These are phyloP conservation scores for Nebria salina DNA, from an alignment of 2,888 invertebrate species.

Conservation along the genomic window DNA sequence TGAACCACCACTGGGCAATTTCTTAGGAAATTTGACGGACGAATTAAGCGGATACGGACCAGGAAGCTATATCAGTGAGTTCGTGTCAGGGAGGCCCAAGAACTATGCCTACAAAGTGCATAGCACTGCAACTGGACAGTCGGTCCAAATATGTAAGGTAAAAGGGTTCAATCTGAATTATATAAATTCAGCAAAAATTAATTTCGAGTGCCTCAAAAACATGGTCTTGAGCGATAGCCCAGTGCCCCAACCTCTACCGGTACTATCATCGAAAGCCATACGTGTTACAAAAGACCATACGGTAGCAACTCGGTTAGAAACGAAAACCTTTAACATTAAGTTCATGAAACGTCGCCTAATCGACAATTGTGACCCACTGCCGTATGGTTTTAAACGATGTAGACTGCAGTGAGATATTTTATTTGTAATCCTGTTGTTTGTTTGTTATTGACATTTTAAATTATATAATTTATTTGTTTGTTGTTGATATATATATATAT, in stretches of 20 bases:
- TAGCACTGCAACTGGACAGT: constrained; percentile 23
- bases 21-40: no score
- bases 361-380: background rate
- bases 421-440: no score
- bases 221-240: background rate
- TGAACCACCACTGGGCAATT: no score
- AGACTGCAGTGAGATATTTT: no score
- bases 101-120: constrained; percentile 39
- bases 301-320: no score
- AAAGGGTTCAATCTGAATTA: constrained; percentile 48
- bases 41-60: no score
- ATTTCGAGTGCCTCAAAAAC: constrained; percentile 43
- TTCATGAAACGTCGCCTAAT: constrained; percentile 20
- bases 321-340: constrained; percentile 21
- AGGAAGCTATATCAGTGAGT: constrained; percentile 50
- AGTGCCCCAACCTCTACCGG: background rate
- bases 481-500: no score
- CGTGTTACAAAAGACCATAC: no score
- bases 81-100: constrained; percentile 49
- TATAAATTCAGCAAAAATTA: constrained; percentile 36
- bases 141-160: constrained; percentile 47
- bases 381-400: background rate
- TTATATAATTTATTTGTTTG: no score
- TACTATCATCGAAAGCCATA: no score
- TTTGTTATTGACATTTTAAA: no score